Evolutionary conservation across 64 coral and sea anemone species (phyloP), one percentile per base, ranked within the genome.

Genomic region (Dendrophyllia cribrosa): DNA sequence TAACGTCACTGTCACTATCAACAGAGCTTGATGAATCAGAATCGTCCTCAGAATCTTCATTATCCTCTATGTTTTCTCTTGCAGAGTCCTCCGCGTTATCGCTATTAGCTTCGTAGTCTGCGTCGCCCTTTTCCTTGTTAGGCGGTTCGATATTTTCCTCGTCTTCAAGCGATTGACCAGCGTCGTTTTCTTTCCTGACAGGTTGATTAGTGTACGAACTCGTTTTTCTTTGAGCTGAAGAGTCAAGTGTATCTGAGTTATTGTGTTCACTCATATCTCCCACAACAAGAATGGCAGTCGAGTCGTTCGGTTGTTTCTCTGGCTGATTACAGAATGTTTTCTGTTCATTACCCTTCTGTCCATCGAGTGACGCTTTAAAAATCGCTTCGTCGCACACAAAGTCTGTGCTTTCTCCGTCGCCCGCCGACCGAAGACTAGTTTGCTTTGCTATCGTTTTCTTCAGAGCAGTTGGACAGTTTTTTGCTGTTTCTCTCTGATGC

Each of bases 331-430:
- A 15, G 67, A 68, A 1, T 23, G 11, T 22, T 65, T 68, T 0
- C 19, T 84, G 50, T 50, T 84, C 60, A 67, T 51, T 19, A 67
- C 61, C 47, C 51, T 11, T 49, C 17, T 51, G 13, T 50, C 47
- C 16, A n/a, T 75, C 44, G 46, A 75, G 72, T 19, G 72, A 6
- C 7, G 7, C 53, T 12, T 56, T 56, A 7, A 56, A 56, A 56
- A 56, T 56, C 12, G 53, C 5, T 56, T 56, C 53, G 12, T 56
- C 53, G 53, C 5, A 9, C 5, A 56, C 53, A 56, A 84, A 84
- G 23, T 91, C 69, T 14, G 82, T 58, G 20, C 89, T 91, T 19
- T 91, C 24, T 64, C 89, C 89, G 71, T 91, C 89, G 5, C 89
- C 89, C 20, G 68, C 89, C 0, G 89, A 83, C 10, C 89, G 78